Conservation (phyloP, 2,888 invertebrate genomes). For the Crepidodera aurea region DNA sequence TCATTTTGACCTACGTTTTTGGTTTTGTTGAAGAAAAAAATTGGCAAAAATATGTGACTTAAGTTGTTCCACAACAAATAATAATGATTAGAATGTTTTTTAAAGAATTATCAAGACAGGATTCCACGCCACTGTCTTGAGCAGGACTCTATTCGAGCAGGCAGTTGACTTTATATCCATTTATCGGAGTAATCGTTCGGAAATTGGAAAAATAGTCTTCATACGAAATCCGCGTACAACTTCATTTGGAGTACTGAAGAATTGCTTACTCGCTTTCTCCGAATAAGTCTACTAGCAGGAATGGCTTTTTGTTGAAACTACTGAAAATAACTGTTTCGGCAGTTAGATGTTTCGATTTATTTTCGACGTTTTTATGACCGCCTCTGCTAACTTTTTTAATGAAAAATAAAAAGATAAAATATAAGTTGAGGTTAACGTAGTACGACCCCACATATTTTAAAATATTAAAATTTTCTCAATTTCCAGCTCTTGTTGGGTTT, state of each 20-base stretch:
- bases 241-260: slow-evolving; percentile 19
- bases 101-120: too few relatives aligned
- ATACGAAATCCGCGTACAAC: slow-evolving; percentile 43
- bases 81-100: too few relatives aligned
- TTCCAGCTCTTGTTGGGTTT: too few relatives aligned
- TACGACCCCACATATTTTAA: too few relatives aligned
- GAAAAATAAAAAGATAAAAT: too few relatives aligned
- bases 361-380: slow-evolving; percentile 12
- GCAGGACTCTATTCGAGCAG: slow-evolving; percentile 7
- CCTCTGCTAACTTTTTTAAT: slow-evolving; percentile 1
- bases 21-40: too few relatives aligned
- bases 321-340: slow-evolving; percentile 9
- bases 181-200: slow-evolving; percentile 44
- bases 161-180: slow-evolving; percentile 33
- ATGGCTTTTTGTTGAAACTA: slow-evolving; percentile 19
- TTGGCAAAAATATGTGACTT: too few relatives aligned
- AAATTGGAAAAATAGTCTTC: slow-evolving; percentile 45
- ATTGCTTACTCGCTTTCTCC: slow-evolving; percentile 18
- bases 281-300: slow-evolving; percentile 16
- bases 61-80: too few relatives aligned
- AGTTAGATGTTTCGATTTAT: slow-evolving; percentile 18
- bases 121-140: slow-evolving; percentile 13
- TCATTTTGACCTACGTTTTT: too few relatives aligned
- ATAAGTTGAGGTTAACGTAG: too few relatives aligned
- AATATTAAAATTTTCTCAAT: too few relatives aligned